Evolutionary conservation across 2,797 vertebrate genomes (phyloP).

Genomic region (Amniataba percoides): DNA sequence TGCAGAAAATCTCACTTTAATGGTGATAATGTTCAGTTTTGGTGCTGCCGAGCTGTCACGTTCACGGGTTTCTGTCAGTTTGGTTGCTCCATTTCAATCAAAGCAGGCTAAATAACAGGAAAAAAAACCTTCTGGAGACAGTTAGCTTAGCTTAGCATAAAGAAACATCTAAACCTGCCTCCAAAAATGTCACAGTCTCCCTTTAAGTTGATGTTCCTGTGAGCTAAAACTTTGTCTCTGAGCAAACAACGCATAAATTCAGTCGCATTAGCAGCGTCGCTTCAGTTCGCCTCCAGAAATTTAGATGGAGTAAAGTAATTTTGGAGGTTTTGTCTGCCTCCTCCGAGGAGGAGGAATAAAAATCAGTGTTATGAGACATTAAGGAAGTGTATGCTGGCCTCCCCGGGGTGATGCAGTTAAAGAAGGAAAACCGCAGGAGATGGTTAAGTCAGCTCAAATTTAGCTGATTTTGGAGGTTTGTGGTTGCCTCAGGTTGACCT

Average conservation of each 20-base stretch:
- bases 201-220: background rate
- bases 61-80: background rate
- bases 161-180: too few species aligned
- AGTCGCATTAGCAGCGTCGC: background rate
- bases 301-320: constrained; percentile 3
- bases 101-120: too few species aligned
- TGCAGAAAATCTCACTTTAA: background rate
- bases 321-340: background rate
- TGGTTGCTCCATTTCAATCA: too few species aligned
- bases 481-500: constrained; percentile 21
- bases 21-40: background rate
- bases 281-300: background rate
- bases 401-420: constrained; percentile 6
- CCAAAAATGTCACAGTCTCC: background rate
- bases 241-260: background rate
- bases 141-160: background rate
- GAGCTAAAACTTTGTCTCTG: background rate
- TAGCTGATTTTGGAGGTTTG: constrained; percentile 43
- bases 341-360: constrained; percentile 7
- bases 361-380: constrained; percentile 13
- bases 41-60: background rate
- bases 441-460: constrained; percentile 11
- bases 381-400: background rate
- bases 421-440: background rate
- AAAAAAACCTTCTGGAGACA: too few species aligned